Evolutionary conservation across 2,113 vertebrate species (phyloP), one percentile per base, ranked within the genome.

Genomic region (Lagopus leucura): DNA sequence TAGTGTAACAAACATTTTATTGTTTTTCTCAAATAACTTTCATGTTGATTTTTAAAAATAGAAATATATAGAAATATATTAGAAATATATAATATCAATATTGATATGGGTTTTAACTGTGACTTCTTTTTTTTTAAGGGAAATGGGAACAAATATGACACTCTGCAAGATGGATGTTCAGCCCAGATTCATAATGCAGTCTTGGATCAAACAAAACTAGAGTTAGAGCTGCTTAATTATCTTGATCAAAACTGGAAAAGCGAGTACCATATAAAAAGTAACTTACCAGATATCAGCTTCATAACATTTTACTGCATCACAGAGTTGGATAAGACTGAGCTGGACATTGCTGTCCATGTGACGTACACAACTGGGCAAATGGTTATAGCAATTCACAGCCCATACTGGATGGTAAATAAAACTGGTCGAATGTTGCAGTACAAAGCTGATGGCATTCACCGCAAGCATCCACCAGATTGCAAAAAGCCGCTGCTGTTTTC

Each of bases 341-440:
- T 99, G 81, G 99, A 99, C 93, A 99, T 99, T 93, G 99, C 98
- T 47, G 93, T 99, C 45, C 99, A 99, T 1, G 96, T 99, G 83
- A 98, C 98, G 76, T 99, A 99, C 36, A 98, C 98, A 65, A 96
- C 92, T n/a, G 99, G 99, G 58, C 98, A 99, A 95, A 97, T 98
- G 22, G 66, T 98, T 92, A 87, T 99, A 81, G 98, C 98, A 54
- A 96, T 99, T 95, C 98, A 99, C 90, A 99, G 99, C 69, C 99
- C 99, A 0, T 99, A 99, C 69, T 99, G 99, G 99, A 99, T 99
- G 99, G 97, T 99, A 72, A 99, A 99, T 97, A 99, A 99, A 97
- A 99, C 99, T 0, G 97, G 98, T 48, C 97, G 99, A 79, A 96
- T 99, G 98, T 95, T 99, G 91, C 99, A 99, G 16, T 99, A 99